These are phyloP conservation scores for Gibbula magus DNA, from an alignment of 2,888 invertebrate genomes.

Conservation along the genomic window DNA sequence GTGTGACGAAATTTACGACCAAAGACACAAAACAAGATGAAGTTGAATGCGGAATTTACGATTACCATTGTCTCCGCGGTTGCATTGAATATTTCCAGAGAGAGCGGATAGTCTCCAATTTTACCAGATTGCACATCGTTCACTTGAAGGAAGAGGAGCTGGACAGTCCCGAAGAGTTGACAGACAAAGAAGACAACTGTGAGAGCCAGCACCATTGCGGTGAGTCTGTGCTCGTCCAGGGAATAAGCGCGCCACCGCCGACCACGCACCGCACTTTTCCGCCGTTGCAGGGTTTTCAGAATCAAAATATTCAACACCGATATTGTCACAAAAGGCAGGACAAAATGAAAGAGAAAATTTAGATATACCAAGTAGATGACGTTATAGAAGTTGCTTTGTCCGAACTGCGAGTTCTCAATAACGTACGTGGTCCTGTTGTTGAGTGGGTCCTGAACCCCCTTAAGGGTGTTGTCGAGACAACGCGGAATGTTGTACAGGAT, in stretches of 20 bases:
- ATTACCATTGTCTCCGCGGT: slow-evolving; percentile 67
- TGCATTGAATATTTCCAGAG: slow-evolving; percentile 59
- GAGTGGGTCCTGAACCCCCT: slow-evolving; percentile 2
- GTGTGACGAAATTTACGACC: slow-evolving; percentile 69
- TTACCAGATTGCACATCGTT: slow-evolving; percentile 22
- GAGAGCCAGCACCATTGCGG: slow-evolving; percentile 35
- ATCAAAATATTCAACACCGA: slow-evolving; percentile 35
- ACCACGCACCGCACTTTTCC: neutral
- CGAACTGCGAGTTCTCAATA: slow-evolving; percentile 29
- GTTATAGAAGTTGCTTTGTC: slow-evolving; percentile 34
- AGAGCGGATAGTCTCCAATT: slow-evolving; percentile 47
- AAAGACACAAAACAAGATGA: slow-evolving; percentile 70
- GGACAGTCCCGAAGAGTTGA: slow-evolving; percentile 36
- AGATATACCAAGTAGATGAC: slow-evolving; percentile 38
- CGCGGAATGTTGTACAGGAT: slow-evolving; percentile 39
- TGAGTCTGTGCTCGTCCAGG: slow-evolving; percentile 33
- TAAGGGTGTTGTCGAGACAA: slow-evolving; percentile 30
- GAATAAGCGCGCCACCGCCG: neutral
- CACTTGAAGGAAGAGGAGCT: slow-evolving; percentile 35
- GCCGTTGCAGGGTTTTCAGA: slow-evolving; percentile 25
- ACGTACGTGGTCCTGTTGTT: slow-evolving; percentile 26
- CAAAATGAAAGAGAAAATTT: slow-evolving; percentile 37
- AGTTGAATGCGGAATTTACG: slow-evolving; percentile 71
- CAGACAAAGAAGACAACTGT: slow-evolving; percentile 41
- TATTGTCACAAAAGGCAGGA: slow-evolving; percentile 36